Evolutionary conservation across 1,140 invertebrate species (phyloP).

Genomic region (Panagrolaimus sp.): DNA sequence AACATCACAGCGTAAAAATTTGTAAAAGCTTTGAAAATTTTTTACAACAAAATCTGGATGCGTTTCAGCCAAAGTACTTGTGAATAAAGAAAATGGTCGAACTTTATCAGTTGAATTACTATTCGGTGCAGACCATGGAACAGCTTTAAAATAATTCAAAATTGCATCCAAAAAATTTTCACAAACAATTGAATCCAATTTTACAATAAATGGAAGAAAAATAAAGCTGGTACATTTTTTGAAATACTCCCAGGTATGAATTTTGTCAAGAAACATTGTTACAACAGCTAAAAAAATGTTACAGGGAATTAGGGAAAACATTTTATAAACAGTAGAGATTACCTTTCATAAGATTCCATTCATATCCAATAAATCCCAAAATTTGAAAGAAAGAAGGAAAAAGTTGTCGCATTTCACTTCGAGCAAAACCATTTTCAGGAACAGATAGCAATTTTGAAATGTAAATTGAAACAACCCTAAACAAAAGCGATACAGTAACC

Average conservation of each 20-base stretch:
- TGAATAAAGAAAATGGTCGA: not conserved
- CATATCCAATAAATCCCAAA: not conserved
- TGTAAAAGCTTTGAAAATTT: not conserved
- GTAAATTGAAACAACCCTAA: no score
- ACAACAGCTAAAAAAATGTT: not conserved
- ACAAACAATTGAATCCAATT: not conserved
- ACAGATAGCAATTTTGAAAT: conserved; percentile 5
- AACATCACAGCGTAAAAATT: not conserved
- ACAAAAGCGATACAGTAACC: no score
- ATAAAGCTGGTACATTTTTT: not conserved
- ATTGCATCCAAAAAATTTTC: not conserved
- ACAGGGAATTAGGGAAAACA: not conserved
- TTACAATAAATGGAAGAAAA: not conserved
- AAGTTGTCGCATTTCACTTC: not conserved
- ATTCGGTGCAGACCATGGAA: not conserved
- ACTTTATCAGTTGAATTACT: not conserved
- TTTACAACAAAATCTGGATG: conserved; percentile 7
- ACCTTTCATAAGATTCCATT: not conserved
- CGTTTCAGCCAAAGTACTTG: not conserved
- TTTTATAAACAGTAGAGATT: not conserved
- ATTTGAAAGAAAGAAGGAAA: not conserved
- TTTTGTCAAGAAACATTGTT: not conserved
- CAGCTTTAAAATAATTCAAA: not conserved
- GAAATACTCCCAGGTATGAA: not conserved
- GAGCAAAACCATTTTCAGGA: not conserved